phyloP scores from a whole-genome alignment of 2,797 vertebrate species.

The Rhinoraja longicauda region DNA sequence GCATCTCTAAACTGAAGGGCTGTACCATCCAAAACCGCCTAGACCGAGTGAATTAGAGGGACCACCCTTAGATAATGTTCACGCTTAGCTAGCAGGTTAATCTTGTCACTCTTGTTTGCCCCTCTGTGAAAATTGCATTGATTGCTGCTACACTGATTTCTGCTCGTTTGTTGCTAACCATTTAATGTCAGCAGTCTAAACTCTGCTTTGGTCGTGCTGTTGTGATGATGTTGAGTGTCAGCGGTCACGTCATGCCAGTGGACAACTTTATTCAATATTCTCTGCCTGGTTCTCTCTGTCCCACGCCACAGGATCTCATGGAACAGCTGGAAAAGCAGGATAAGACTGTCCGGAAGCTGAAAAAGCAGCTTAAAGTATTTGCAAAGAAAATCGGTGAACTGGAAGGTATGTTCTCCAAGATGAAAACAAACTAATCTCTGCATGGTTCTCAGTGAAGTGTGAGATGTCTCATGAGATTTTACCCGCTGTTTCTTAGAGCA shows the following conservation, averaged over 20 bases:
- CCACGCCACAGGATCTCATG: slow-evolving; percentile 80
- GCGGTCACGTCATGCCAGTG: not conserved
- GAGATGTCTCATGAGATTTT: not conserved
- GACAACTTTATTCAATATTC: not conserved
- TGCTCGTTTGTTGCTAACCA: not conserved
- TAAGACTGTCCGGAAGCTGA: slow-evolving; percentile 90
- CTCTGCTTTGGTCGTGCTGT: not conserved
- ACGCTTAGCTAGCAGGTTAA: not conserved
- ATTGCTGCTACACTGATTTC: not conserved
- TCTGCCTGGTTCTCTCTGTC: not conserved
- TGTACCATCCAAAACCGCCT: too few species aligned
- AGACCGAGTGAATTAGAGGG: not conserved
- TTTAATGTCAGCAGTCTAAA: not conserved
- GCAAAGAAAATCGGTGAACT: slow-evolving; percentile 95
- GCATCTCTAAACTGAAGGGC: too few species aligned
- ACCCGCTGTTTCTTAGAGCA: not conserved
- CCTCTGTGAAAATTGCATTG: not conserved
- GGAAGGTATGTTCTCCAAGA: slow-evolving; percentile 67
- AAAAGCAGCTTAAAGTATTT: slow-evolving; percentile 96
- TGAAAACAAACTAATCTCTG: not conserved
- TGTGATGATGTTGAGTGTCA: not conserved
- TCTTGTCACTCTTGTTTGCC: not conserved
- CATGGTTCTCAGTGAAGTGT: not conserved
- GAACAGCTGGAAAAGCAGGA: slow-evolving; percentile 97
- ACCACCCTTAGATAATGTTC: not conserved